Evolutionary conservation across 1,140 invertebrate genomes (phyloP), one percentile per base, ranked within the genome.

Genomic region (Pogonomyrmex californicus): DNA sequence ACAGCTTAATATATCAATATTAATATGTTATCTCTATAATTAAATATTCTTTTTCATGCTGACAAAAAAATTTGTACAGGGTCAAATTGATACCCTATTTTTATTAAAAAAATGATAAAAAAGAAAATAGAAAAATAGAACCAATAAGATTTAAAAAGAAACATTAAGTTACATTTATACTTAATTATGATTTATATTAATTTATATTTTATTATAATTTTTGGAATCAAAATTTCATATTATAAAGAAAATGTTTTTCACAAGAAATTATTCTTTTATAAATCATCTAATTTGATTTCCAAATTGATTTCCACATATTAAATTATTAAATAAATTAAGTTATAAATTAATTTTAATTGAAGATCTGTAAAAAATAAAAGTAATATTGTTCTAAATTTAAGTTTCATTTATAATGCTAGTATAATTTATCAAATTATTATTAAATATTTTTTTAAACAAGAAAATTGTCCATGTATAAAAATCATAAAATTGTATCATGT

Each of bases 1-100:
- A 83, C 68, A 83, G 68, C 41, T 47, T 73, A 60, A 73, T 44
- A n/a, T n/a, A n/a, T n/a, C n/a, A n/a, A n/a, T n/a, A n/a, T n/a
- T n/a, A n/a, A n/a, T n/a, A 54, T 63, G 17, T 77, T 44, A 77
- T 44, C 17, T 10, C 30, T 10, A 49, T 60, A 76, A 60, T 60
- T 17, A 62, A 14, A 41, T 66, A 79, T 56, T n/a, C 14, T 17
- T 81, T 44, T 58, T 41, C 9, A 44, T 14, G 30, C 12, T 63
- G 62, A 49, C 56, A 14, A 81, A 70, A 56, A 6, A 36, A 68
- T 56, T 41, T 6, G 10, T 75, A 10, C 1, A 30, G n/a, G 3
- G 36, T 3, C 2, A 60, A 71, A 49, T 47, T 47, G 4, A 47
- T 4, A 36, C 38, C 7, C 2, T 12, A 3, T 51, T 41, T 23